These are phyloP conservation scores for Pseudopodoces humilis DNA, from an alignment of 2,113 vertebrate species.

Conservation along the genomic window DNA sequence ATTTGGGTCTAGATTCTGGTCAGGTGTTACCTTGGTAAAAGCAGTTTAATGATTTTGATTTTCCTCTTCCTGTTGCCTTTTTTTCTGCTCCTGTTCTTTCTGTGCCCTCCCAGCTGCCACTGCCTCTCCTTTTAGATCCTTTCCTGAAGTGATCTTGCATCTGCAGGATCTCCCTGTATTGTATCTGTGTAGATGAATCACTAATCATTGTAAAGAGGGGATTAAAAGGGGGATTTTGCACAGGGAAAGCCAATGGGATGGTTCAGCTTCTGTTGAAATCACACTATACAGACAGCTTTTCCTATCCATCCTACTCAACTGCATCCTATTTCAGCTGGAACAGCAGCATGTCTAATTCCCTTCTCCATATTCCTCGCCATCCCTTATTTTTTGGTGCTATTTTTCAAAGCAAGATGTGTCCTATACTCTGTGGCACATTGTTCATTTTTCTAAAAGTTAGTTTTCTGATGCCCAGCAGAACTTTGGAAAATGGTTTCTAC, in stretches of 20 bases:
- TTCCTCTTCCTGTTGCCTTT: not conserved
- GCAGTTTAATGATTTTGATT: not conserved
- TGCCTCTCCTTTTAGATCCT: not conserved
- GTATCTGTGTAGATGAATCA: not conserved
- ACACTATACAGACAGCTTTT: not conserved
- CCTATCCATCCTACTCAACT: not conserved
- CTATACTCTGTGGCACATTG: not conserved
- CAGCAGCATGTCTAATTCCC: not conserved
- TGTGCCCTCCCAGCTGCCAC: not conserved
- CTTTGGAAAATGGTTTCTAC: not conserved
- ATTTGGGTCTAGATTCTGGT: not conserved
- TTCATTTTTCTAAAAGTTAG: not conserved
- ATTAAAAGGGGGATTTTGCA: not conserved
- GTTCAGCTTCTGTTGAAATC: not conserved
- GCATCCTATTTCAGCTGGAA: not conserved
- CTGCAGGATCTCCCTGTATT: not conserved
- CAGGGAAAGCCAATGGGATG: not conserved
- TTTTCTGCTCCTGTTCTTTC: not conserved
- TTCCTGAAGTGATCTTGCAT: not conserved
- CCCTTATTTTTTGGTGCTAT: not conserved
- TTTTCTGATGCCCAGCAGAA: not conserved
- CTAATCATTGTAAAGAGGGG: not conserved
- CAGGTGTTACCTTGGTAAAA: not conserved
- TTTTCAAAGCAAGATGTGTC: not conserved
- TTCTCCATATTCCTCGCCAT: not conserved